Evolutionary conservation across 2,113 vertebrate species (phyloP).

Genomic region (Peucedramus taeniatus): DNA sequence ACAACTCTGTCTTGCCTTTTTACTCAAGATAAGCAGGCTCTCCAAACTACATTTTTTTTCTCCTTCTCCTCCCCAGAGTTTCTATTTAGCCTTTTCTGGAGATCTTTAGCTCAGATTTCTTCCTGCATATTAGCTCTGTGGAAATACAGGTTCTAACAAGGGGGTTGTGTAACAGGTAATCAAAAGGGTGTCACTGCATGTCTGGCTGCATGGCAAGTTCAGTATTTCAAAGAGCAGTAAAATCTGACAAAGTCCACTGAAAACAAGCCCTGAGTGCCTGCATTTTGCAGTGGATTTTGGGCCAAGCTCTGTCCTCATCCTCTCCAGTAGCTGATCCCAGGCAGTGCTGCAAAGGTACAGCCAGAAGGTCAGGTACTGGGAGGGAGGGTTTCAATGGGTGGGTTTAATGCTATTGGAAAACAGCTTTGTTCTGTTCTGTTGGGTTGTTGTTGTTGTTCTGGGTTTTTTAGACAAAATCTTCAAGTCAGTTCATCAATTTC

Average conservation of each 20-base stretch:
- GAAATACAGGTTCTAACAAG: neutral
- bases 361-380: neutral
- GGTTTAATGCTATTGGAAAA: slow-evolving; percentile 8
- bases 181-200: slow-evolving; percentile 11
- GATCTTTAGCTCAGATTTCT: neutral
- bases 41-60: neutral
- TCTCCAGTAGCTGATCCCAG: neutral
- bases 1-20: neutral
- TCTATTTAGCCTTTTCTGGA: neutral
- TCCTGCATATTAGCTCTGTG: neutral
- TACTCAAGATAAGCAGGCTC: neutral
- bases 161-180: neutral
- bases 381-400: neutral
- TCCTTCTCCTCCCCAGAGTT: neutral
- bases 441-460: neutral
- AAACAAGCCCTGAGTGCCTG: neutral
- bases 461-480: neutral
- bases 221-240: neutral
- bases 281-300: neutral
- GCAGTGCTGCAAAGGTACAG: neutral
- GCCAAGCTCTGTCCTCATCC: neutral
- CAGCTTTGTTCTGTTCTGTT: neutral
- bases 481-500: neutral
- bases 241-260: slow-evolving; percentile 12
- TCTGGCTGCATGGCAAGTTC: neutral